These are phyloP conservation scores for Upupa epops DNA, from an alignment of 2,113 vertebrate species.

Conservation along the genomic window DNA sequence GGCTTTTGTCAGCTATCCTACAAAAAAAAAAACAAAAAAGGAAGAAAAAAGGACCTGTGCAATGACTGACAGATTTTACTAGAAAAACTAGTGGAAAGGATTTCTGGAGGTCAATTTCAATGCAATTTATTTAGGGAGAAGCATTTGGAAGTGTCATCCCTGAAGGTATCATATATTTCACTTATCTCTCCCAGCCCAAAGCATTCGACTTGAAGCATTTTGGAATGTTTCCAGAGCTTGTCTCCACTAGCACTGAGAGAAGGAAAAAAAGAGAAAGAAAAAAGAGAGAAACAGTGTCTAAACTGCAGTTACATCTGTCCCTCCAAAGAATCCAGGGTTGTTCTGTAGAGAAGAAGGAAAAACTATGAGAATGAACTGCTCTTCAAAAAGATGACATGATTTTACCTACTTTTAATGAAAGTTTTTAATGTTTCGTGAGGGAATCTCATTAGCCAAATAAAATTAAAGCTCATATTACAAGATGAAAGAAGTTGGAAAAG, in stretches of 20 bases:
- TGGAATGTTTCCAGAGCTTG: not conserved
- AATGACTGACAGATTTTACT: not conserved
- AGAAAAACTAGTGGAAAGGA: not conserved
- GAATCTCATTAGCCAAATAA: not conserved
- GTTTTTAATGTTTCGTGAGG: not conserved
- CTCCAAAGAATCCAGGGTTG: not conserved
- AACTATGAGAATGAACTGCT: not conserved
- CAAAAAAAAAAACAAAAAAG: not conserved
- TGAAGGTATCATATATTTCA: not conserved
- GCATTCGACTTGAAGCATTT: not conserved
- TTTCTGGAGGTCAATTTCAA: constrained; percentile 9
- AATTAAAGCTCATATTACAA: not conserved
- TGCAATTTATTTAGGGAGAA: not conserved
- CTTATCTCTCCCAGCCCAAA: not conserved
- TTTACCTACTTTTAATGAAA: not conserved
- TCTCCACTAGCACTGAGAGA: not conserved
- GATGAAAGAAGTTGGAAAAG: not conserved
- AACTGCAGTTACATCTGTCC: not conserved
- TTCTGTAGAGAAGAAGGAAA: not conserved
- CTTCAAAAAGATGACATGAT: not conserved
- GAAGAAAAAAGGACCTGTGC: not conserved
- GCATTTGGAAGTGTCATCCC: not conserved
- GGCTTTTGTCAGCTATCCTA: not conserved
- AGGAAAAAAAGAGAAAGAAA: not conserved
- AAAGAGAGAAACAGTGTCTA: not conserved